Conservation (phyloP, 2,113 vertebrate species). For the Rhineura floridana region DNA sequence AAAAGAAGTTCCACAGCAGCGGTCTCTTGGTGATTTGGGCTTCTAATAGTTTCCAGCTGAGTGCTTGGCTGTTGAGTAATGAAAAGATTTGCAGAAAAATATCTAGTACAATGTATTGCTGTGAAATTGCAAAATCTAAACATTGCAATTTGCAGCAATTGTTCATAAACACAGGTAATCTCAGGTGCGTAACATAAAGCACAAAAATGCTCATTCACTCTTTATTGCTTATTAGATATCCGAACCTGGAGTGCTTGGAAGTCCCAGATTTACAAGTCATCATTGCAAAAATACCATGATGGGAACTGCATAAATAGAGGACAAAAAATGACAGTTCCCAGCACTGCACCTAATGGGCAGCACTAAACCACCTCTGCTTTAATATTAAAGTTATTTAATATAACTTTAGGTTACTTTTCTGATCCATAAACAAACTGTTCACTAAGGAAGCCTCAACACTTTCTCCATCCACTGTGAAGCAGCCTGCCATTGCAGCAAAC, state of each 20-base stretch:
- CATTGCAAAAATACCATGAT: neutral
- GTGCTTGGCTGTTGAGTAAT: rapidly evolving
- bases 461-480: neutral
- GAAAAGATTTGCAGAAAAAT: constrained; percentile 30
- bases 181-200: neutral
- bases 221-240: neutral
- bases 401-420: too few relatives aligned
- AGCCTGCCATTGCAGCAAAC: neutral
- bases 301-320: neutral
- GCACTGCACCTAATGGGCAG: neutral
- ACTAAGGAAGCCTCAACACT: neutral
- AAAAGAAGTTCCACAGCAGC: neutral
- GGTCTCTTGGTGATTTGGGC: neutral
- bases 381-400: neutral
- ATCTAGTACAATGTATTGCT: neutral
- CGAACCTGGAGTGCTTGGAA: neutral
- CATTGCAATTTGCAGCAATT: constrained; percentile 10
- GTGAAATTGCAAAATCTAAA: neutral
- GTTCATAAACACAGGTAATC: neutral
- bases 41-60: neutral
- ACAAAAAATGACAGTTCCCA: neutral
- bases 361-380: neutral
- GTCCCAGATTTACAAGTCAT: neutral
- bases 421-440: too few relatives aligned
- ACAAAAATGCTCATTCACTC: neutral